Conservation (phyloP, 2,797 vertebrate species). For the Vespertilio murinus region DNA sequence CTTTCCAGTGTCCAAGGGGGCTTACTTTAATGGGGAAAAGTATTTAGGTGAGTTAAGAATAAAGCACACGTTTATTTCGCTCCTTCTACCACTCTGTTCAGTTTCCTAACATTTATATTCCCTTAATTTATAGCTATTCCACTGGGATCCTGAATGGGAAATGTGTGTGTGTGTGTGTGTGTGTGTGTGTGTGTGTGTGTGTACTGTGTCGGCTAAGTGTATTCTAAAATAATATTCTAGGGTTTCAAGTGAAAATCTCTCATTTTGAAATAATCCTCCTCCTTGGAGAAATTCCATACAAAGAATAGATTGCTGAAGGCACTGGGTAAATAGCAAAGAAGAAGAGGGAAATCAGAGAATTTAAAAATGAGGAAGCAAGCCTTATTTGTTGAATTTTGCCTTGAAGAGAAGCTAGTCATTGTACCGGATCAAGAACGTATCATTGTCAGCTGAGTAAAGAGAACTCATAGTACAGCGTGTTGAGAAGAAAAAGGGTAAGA, state of each 20-base stretch:
- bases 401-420: constrained; percentile 25
- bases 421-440: background rate
- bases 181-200: background rate
- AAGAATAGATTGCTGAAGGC: background rate
- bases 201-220: background rate
- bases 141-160: background rate
- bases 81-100: constrained; percentile 53
- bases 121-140: constrained; percentile 23
- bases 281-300: background rate
- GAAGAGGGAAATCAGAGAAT: constrained; percentile 22
- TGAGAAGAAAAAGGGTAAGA: background rate
- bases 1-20: background rate
- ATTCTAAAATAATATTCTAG: background rate
- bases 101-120: background rate
- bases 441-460: background rate
- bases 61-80: constrained; percentile 68
- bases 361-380: background rate
- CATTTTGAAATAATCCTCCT: background rate
- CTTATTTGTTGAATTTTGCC: background rate
- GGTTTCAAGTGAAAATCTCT: background rate
- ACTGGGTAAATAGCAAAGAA: constrained; percentile 19
- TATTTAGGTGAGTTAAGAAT: constrained; percentile 58
- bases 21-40: constrained; percentile 13
- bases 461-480: background rate
- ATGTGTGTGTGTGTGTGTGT: too few species aligned